Evolutionary conservation across 2,797 vertebrate genomes (phyloP).

Genomic region (Lutjanus campechanus): DNA sequence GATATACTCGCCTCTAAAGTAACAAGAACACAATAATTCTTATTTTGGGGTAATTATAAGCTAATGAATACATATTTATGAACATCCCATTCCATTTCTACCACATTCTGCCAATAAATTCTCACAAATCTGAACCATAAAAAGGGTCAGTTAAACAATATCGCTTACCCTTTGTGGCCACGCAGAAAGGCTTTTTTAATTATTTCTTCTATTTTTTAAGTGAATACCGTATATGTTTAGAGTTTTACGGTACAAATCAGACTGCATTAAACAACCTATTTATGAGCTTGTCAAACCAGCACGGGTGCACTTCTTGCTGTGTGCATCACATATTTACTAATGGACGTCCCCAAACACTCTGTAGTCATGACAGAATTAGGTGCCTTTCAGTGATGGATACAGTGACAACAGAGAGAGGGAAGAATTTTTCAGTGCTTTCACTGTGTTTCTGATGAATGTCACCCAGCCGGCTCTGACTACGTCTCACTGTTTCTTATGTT

Average conservation of each 20-base stretch:
- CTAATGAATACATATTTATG: too few species aligned
- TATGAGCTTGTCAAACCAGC: constrained; percentile 6
- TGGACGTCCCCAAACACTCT: background rate
- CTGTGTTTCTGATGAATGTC: background rate
- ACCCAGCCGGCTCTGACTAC: too few species aligned
- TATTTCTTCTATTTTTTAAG: constrained; percentile 1
- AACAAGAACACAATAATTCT: too few species aligned
- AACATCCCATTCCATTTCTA: too few species aligned
- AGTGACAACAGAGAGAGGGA: background rate
- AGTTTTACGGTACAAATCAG: background rate
- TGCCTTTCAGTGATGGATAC: background rate
- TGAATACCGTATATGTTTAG: background rate
- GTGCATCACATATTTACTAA: constrained; percentile 9
- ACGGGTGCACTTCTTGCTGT: background rate
- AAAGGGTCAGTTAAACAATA: background rate
- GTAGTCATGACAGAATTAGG: background rate
- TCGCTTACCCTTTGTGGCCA: background rate
- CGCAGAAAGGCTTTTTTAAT: background rate
- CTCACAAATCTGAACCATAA: too few species aligned
- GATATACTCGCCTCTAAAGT: too few species aligned
- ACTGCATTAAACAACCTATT: background rate
- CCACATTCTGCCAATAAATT: too few species aligned
- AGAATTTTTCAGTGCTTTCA: background rate
- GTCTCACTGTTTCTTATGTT: too few species aligned
- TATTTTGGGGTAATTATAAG: too few species aligned